These are phyloP conservation scores for Boloria euphrosyne DNA, from an alignment of 2,888 invertebrate species.

Conservation along the genomic window DNA sequence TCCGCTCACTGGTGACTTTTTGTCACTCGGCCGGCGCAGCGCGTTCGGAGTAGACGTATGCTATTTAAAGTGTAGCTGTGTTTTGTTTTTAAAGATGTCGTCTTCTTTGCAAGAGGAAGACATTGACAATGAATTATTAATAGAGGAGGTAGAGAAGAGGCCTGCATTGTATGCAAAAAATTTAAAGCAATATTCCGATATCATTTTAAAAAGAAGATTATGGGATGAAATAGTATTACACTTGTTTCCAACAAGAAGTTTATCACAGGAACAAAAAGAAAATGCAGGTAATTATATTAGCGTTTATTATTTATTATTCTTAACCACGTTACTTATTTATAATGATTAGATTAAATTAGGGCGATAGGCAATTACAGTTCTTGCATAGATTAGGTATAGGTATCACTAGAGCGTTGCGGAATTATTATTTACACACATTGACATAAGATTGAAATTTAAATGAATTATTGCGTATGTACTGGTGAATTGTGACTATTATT, in stretches of 20 bases:
- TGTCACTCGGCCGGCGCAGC: too few species aligned
- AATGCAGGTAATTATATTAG: background rate
- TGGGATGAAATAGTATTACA: background rate
- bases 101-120: slow-evolving; percentile 6
- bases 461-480: background rate
- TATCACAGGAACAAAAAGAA: too few species aligned
- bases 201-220: slow-evolving; percentile 4
- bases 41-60: too few species aligned
- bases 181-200: slow-evolving; percentile 6
- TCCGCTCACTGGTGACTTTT: too few species aligned
- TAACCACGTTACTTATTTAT: slow-evolving; percentile 2
- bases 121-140: slow-evolving; percentile 1
- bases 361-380: slow-evolving; percentile 3
- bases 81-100: slow-evolving; percentile 6
- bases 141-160: slow-evolving; percentile 6
- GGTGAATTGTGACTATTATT: background rate
- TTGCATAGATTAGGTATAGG: slow-evolving; percentile 2
- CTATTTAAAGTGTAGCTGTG: slow-evolving; percentile 1
- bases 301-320: background rate
- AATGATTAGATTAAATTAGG: slow-evolving; percentile 1
- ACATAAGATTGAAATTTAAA: slow-evolving; percentile 3
- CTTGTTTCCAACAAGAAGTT: background rate
- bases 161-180: slow-evolving; percentile 2
- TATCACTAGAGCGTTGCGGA: slow-evolving; percentile 3
- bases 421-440: slow-evolving; percentile 2